phyloP scores from a whole-genome alignment of 2,797 vertebrate genomes.

The Takifugu rubripes region DNA sequence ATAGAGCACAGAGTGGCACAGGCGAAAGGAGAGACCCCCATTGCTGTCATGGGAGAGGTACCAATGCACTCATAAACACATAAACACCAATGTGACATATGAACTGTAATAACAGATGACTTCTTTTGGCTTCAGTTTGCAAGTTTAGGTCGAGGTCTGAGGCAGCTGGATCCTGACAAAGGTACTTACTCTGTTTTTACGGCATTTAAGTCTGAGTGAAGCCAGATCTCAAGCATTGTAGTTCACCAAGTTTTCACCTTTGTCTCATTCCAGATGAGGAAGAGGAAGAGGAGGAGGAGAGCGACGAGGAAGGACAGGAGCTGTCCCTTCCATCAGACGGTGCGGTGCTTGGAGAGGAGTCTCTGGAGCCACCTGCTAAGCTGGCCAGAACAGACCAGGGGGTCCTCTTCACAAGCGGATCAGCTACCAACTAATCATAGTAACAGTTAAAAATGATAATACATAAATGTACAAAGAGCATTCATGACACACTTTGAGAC shows the following conservation, averaged over 20 bases:
- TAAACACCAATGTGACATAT: background rate
- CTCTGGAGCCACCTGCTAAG: slow-evolving; percentile 87
- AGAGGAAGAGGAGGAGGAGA: slow-evolving; percentile 91
- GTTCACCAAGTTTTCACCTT: background rate
- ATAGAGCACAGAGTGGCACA: slow-evolving; percentile 92
- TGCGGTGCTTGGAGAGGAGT: slow-evolving; percentile 77
- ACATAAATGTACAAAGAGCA: slow-evolving; percentile 53
- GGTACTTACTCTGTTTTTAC: slow-evolving; percentile 63
- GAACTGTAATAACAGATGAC: slow-evolving; percentile 15
- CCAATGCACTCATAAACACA: slow-evolving; percentile 19
- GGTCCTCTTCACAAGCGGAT: slow-evolving; percentile 79
- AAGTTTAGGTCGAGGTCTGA: slow-evolving; percentile 85
- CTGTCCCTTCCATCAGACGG: slow-evolving; percentile 77
- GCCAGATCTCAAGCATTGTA: background rate
- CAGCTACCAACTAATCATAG: slow-evolving; percentile 68
- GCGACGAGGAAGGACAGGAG: slow-evolving; percentile 87
- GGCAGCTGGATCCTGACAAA: slow-evolving; percentile 89
- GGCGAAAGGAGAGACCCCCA: slow-evolving; percentile 91
- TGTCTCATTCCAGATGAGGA: slow-evolving; percentile 80
- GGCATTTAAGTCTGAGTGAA: background rate
- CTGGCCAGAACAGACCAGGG: slow-evolving; percentile 84
- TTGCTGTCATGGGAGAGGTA: slow-evolving; percentile 96
- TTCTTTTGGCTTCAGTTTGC: slow-evolving; percentile 78
- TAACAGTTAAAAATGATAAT: slow-evolving; percentile 1
- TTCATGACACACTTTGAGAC: slow-evolving; percentile 56